Evolutionary conservation across 2,888 invertebrate species (phyloP).

Genomic region (Apeira syringaria): DNA sequence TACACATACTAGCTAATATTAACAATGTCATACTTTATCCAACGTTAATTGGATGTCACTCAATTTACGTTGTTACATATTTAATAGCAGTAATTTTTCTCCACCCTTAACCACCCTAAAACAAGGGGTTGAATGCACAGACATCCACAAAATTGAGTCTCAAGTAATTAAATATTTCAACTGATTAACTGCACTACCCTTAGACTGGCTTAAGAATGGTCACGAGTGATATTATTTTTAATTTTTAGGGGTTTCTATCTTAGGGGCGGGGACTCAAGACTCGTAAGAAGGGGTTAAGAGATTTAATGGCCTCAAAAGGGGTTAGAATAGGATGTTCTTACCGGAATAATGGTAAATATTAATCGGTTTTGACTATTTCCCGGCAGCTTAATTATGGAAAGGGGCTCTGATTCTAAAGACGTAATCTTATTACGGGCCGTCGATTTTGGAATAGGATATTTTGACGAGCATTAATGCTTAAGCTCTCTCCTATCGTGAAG

Average conservation of each 20-base stretch:
- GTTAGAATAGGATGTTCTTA: conserved; percentile 57
- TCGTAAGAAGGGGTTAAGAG: conserved; percentile 56
- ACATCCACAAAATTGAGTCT: conserved; percentile 55
- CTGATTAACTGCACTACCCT: conserved; percentile 76
- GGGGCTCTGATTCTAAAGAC: conserved; percentile 15
- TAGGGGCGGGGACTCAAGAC: conserved; percentile 53
- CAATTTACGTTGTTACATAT: conserved; percentile 24
- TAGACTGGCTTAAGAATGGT: conserved; percentile 56
- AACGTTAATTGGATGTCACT: conserved; percentile 18
- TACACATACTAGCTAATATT: background rate
- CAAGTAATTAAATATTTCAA: conserved; percentile 80
- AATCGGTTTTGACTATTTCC: conserved; percentile 60
- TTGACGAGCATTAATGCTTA: conserved; percentile 11
- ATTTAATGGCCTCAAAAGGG: conserved; percentile 53
- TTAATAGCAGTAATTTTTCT: conserved; percentile 27
- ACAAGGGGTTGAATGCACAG: conserved; percentile 47
- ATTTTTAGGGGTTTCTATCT: conserved; percentile 51
- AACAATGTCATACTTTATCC: background rate
- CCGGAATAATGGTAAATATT: conserved; percentile 64
- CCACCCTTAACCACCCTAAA: conserved; percentile 30
- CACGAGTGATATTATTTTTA: conserved; percentile 70
- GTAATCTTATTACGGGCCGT: conserved; percentile 19
- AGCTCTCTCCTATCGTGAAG: no score
- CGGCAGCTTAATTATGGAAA: conserved; percentile 26
- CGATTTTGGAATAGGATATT: conserved; percentile 17